Evolutionary conservation across 2,113 vertebrate genomes (phyloP), one percentile per base, ranked within the genome.

Genomic region (Antennarius striatus): DNA sequence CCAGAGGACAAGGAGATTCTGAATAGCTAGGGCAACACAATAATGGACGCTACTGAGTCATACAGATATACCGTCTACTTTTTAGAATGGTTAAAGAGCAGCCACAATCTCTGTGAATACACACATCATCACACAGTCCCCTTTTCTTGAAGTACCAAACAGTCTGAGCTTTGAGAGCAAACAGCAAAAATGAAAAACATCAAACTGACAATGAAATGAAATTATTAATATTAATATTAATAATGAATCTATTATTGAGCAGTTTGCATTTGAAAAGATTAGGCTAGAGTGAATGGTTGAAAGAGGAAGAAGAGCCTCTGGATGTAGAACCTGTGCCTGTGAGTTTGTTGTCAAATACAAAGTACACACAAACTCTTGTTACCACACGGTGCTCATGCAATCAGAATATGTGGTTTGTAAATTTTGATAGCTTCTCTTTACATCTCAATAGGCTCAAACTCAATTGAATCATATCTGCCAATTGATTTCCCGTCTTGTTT

Each of bases 241-340:
- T 63, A 73, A 79, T 69, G 45, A 56, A 84, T 87, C 61, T 58
- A 83, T 85, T 77, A 86, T 74, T 85, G 77, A 84, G 74, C 56
- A 63, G 68, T 71, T 64, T 79, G 63, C 69, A 52, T 59, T 14
- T 68, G 54, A 69, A 77, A 60, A 79, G 75, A 82, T n/a, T 22
- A 77, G 79, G 81, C 85, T 64, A 86, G 84, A 86, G 83, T 45
- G 64, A 75, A 80, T 73, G 63, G 66, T 17, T 74, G 73, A 81
- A 61, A 63, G 72, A 42, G 40, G 56, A 42, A 66, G 63, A 75
- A 52, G 67, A 75, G 42, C 45, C 74, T 63, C 22, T 28, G 74
- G 67, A 81, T 66, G 62, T 63, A 42, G 43, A 42, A 70, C 45
- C 17, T 42, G 64, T 22, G 22, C 22, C 49, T 70, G 65, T 36